Base-by-base conservation (phyloP, 2,888 invertebrate genomes). In the Caenorhabditis virilis region DNA sequence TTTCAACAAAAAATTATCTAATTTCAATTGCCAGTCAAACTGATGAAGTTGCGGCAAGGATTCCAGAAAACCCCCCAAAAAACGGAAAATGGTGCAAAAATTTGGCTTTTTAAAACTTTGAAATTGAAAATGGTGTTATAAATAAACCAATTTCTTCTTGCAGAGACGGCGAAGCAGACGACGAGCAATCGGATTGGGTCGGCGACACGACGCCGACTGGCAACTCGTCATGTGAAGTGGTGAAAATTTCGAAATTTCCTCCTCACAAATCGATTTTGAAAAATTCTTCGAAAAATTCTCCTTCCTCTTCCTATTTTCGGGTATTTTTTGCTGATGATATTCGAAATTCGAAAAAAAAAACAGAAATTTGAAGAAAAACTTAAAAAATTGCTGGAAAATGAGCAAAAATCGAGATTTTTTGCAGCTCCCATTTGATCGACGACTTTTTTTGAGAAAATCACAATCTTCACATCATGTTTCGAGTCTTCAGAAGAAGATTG, bases 151-250 rank as follows among this genome's bases (percentile, higher is more conserved):
- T 18, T 18, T n/a, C 16, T 5, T 23, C 20, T 42, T 42, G 13
- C 41, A 48, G 39, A 39, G 64, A 48, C 33, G 39, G 61, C 13
- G 68, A 69, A 43, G 78, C 74, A 4, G 79, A 79, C 30, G 79
- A 79, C 54, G 79, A 79, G 52, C 78, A 78, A 39, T 76, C 76
- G 27, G 79, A 79, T 52, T 79, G 78, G 78, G 72, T 74, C 33
- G 77, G 70, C 27, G 72, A 74, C 23, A 54, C 62, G 11, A 58
- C 52, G 7, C 53, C 63, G 15, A 57, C 53, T 2, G 30, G 49
- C 15, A 49, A 43, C 26, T 23, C 15, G 6, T 6, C 38, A 18
- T 6, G n/a, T 18, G 7, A 11, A n/a, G 15, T 18, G n/a, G n/a
- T 38, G 6, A 38, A 18, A 30, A 6, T 13, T 9, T 9, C 13